phyloP scores from a whole-genome alignment of 2,797 vertebrate genomes.

The Lepidocolaptes lacrymiger region DNA sequence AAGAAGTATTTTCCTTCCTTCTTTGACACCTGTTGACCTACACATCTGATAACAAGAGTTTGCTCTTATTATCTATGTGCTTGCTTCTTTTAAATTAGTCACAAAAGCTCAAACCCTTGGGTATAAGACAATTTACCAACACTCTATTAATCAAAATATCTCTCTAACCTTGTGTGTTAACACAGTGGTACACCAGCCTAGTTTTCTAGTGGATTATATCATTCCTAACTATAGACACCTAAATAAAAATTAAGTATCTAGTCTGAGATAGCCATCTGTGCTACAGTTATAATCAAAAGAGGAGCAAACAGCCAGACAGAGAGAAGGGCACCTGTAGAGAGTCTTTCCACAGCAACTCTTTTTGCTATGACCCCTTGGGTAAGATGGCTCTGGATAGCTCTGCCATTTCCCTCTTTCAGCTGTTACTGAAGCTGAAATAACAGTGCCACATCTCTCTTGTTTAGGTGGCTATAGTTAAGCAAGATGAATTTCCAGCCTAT shows the following conservation, averaged over 20 bases:
- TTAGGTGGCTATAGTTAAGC: neutral
- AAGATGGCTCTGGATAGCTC: neutral
- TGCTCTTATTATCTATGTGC: neutral
- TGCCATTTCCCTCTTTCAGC: neutral
- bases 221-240: neutral
- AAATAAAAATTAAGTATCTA: constrained; percentile 1
- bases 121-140: neutral
- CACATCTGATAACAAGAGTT: neutral
- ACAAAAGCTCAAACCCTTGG: neutral
- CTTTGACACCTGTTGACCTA: neutral
- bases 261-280: neutral
- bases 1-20: constrained; percentile 15
- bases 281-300: neutral
- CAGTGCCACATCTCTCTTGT: neutral
- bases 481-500: neutral
- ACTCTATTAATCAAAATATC: neutral
- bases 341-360: neutral
- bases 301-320: neutral
- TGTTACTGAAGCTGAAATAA: neutral
- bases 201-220: neutral
- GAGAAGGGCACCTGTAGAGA: neutral
- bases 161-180: neutral
- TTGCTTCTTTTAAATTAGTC: neutral
- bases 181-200: neutral
- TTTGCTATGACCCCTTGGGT: neutral